Evolutionary conservation across 2,113 vertebrate species (phyloP), one percentile per base, ranked within the genome.

Genomic region (Alouatta palliata): DNA sequence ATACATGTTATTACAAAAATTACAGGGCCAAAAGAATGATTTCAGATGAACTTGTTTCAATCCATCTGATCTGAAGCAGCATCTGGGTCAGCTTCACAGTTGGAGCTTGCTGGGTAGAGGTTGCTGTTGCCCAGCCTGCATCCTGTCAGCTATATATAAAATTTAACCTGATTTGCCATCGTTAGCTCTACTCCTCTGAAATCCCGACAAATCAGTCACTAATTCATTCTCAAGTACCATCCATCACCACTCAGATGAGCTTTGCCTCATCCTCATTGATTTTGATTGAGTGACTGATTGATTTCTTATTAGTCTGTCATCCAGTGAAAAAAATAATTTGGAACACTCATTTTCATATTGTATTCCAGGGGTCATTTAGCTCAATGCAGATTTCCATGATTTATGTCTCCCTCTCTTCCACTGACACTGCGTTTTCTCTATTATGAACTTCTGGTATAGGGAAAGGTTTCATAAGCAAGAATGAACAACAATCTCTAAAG

Each of bases 1-100:
- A 82, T 80, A 81, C 52, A 52, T 77, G 70, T 97, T 86, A 92
- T 90, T 96, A 96, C 87, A 87, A 94, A 97, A 97, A 98, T 93
- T 93, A 92, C 8, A 82, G 76, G n/a, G 13, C 77, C 87, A 77
- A 52, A 86, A 54, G 90, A 87, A 82, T 70, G 40, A 94, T 71
- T 96, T 96, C 91, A 90, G 56, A 83, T 75, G 87, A 21, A 80
- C 45, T 81, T 90, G 27, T 93, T 92, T 96, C 45, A 45, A 49
- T 92, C 19, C 20, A 79, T 83, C 27, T 37, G 73, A 35, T 96
- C 77, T 94, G 91, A 95, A 88, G 71, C 21, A 64, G 35, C 27
- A 43, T 85, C 68, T 52, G 20, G 70, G 45, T 87, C 90, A 94
- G 27, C 43, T 79, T 94, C 91, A 54, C 43, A 79, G 21, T 32